phyloP scores from a whole-genome alignment of 2,888 invertebrate genomes.

The Euclidia mi region DNA sequence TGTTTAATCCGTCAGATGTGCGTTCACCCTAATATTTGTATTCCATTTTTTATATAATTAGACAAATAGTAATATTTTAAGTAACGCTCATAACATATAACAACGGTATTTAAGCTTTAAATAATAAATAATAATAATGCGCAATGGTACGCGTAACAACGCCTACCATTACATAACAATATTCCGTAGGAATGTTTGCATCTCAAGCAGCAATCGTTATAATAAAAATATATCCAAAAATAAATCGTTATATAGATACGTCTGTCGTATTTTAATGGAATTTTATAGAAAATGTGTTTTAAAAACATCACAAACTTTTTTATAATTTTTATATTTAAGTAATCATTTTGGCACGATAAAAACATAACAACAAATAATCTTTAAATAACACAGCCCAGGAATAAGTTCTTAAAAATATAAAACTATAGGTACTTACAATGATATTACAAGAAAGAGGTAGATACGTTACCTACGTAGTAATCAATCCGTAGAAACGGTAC shows the following conservation, averaged over 20 bases:
- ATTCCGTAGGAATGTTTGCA: constrained; percentile 22
- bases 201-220: constrained; percentile 22
- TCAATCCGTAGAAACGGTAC: no score
- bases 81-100: no score
- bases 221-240: constrained; percentile 48
- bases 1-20: no score
- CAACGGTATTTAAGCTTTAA: no score
- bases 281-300: constrained; percentile 19
- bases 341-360: constrained; percentile 53
- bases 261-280: constrained; percentile 33
- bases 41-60: no score
- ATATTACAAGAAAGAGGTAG: no score
- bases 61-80: no score
- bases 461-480: no score
- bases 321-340: constrained; percentile 18
- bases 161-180: not conserved
- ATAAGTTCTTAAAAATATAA: constrained; percentile 12
- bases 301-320: not conserved
- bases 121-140: no score
- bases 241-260: constrained; percentile 32
- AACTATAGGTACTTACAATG: no score
- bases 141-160: no score
- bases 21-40: no score
- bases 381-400: constrained; percentile 50
- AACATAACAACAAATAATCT: constrained; percentile 36